Evolutionary conservation across 2,113 vertebrate species (phyloP), one percentile per base, ranked within the genome.

Genomic region (Leucoraja erinaceus): DNA sequence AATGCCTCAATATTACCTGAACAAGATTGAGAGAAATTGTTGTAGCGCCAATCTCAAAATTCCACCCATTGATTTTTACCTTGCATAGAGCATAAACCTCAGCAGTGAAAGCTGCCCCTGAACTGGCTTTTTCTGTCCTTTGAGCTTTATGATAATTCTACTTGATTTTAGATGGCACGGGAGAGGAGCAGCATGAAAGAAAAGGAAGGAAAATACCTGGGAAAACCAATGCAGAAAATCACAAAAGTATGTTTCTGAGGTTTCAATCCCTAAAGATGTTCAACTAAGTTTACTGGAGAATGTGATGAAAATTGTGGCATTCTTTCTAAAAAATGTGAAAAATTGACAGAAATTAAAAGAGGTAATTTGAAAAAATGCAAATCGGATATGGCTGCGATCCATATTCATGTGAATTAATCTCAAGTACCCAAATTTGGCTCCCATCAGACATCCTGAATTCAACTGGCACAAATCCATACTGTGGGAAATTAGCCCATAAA

Each of bases 401-500:
- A 88, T 12, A 31, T 31, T 88, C 6, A 54, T 33, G 33, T 91
- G 68, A 91, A 91, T 91, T 25, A 25, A 12, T 54, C 9, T 20
- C 10, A 72, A 91, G 33, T 91, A 22, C 11, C 16, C 9, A 91
- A 25, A 91, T 91, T 70, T 91, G 90, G 68, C 66, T 91, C 68
- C 72, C 9, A 72, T 74, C 68, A 72, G 90, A 47, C 38, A 54
- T 70, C 22, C 90, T 72, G 1, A 74, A 91, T 70, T 70, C 38
- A 91, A 72, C 10, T 88, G 83, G 83, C 90, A 47, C 66, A 91
- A 70, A 91, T 47, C 90, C 68, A 74, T 54, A 54, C 68, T 72
- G 66, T 91, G 33, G 22, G n/a, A 91, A 91, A 91, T 72, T 91
- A 33, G 18, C 20, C 68, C 90, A 91, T 72, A 72, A 47, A 91